Base-by-base conservation (phyloP, 1,140 invertebrate genomes). In the Drosophila elegans region DNA sequence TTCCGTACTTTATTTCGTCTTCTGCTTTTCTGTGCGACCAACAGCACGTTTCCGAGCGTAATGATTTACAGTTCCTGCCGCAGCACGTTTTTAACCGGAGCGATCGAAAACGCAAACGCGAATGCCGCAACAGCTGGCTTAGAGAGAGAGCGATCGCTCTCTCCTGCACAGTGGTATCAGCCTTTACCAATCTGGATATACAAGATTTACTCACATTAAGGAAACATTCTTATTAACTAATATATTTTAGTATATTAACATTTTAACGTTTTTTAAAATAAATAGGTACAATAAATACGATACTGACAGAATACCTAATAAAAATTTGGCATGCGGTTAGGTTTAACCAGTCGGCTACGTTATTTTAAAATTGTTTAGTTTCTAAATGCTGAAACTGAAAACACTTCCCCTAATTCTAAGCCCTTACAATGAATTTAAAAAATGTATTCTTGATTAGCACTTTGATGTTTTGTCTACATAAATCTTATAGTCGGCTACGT, bases 71-170 rank as follows among this genome's bases (percentile, higher is more conserved):
- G 80, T 89, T 89, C 74, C 80, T 84, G 63, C 12, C 51, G 68
- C 69, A 89, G 84, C 84, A 89, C 84, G 84, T 89, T 89, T 89
- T 88, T 89, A 86, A 85, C 73, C 78, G 46, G 48, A 88, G 76
- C 80, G 78, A 69, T 59, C 76, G 75, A 69, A 68, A 76, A 60
- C 52, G 55, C 55, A 44, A 52, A 68, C 63, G 63, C 61, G 41
- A 61, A 61, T 55, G 34, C 57, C 54, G 44, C 44, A 52, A 63
- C 42, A 59, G 42, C 59, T 61, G 59, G 59, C 38, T 32, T 39
- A 32, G 49, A 32, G 38, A 72, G 9, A 12, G 11, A 51, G 41
- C 25, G 45, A 48, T 51, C 21, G 13, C 25, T 9, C 60, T 62
- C 60, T 42, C n/a, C 7, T 36, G 36, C 38, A 57, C 41, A 61